These are phyloP conservation scores for Automeris io DNA, from an alignment of 2,888 invertebrate species.

Conservation along the genomic window DNA sequence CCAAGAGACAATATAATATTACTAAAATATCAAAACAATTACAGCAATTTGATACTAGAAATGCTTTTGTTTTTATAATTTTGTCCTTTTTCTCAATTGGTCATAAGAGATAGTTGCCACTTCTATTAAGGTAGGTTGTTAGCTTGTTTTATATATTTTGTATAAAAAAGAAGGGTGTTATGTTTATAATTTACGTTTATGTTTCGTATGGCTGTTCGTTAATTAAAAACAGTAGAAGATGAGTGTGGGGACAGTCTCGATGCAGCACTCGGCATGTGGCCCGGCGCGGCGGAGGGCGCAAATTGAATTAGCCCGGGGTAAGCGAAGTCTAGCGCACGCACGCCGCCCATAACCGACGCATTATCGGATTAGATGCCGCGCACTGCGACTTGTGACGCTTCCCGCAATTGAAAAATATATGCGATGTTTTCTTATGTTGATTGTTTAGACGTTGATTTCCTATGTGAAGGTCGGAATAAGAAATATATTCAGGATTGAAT, in stretches of 20 bases:
- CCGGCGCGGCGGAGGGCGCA: conserved; percentile 31
- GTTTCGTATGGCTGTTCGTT: conserved; percentile 19
- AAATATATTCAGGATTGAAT: conserved; percentile 2
- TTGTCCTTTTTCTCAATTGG: too few species aligned
- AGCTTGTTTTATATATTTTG: conserved; percentile 20
- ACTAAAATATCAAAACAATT: too few species aligned
- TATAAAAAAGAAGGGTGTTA: neutral
- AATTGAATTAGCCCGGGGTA: conserved; percentile 44
- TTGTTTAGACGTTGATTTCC: conserved; percentile 22
- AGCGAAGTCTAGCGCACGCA: conserved; percentile 39
- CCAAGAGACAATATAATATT: too few species aligned
- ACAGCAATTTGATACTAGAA: too few species aligned
- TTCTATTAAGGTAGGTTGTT: too few species aligned
- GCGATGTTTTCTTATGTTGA: conserved; percentile 14
- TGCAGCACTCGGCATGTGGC: conserved; percentile 46
- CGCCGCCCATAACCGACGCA: conserved; percentile 45
- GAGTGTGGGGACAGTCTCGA: conserved; percentile 31
- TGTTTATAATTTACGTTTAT: conserved; percentile 7
- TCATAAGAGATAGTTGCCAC: too few species aligned
- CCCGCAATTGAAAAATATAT: conserved; percentile 23
- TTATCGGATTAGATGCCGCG: conserved; percentile 39
- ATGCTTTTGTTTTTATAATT: too few species aligned
- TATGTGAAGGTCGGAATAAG: conserved; percentile 32
- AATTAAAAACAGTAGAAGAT: conserved; percentile 54
- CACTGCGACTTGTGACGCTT: conserved; percentile 24